These are phyloP conservation scores for Himalopsyche kuldschensis DNA, from an alignment of 2,888 invertebrate species.

Conservation along the genomic window DNA sequence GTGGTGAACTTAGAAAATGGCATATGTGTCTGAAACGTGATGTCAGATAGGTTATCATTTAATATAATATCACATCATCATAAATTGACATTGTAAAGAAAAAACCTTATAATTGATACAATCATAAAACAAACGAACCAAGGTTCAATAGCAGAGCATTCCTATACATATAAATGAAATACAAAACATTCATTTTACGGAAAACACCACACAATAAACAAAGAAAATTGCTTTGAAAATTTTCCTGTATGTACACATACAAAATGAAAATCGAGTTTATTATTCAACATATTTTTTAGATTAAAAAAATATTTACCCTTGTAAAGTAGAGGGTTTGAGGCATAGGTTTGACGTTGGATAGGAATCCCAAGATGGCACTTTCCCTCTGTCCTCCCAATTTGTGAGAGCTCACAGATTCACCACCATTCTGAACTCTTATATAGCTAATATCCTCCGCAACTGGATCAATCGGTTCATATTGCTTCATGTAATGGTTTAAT, in stretches of 20 bases:
- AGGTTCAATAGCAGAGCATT: neutral
- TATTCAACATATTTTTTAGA: neutral
- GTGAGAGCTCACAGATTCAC: slow-evolving; percentile 70
- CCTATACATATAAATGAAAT: neutral
- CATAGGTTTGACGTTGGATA: slow-evolving; percentile 81
- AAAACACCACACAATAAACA: neutral
- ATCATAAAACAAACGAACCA: neutral
- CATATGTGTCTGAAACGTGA: neutral
- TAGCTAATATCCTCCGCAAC: slow-evolving; percentile 59
- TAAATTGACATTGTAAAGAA: neutral
- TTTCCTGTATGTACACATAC: neutral
- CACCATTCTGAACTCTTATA: slow-evolving; percentile 58
- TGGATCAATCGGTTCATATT: slow-evolving; percentile 79
- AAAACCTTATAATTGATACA: neutral
- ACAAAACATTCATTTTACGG: neutral
- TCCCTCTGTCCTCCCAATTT: slow-evolving; percentile 79
- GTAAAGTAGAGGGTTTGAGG: slow-evolving; percentile 89
- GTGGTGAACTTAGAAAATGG: too few species aligned
- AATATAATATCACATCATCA: neutral
- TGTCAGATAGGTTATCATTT: neutral
- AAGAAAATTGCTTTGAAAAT: neutral
- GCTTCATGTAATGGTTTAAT: slow-evolving; percentile 80
- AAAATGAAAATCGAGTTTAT: neutral
- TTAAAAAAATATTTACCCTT: slow-evolving; percentile 63
- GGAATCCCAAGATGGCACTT: slow-evolving; percentile 81